Evolutionary conservation across 2,113 vertebrate species (phyloP).

Genomic region (Sylvia atricapilla): DNA sequence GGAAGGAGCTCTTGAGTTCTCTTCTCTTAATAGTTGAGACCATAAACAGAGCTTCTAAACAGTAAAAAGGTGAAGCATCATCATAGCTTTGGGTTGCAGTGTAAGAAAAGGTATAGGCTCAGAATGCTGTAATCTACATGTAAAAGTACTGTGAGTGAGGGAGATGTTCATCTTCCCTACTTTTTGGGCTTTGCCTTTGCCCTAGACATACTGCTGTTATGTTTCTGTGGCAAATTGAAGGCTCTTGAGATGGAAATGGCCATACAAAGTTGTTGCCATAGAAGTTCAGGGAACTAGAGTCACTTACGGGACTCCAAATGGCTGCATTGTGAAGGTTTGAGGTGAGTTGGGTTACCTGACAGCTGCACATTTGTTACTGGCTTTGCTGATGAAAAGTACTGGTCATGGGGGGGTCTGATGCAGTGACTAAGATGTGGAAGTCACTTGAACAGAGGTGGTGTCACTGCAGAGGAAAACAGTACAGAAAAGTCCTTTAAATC

Average conservation of each 20-base stretch:
- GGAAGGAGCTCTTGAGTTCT: neutral
- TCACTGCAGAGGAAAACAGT: neutral
- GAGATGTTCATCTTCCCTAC: neutral
- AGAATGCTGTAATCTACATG: neutral
- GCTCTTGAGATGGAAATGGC: neutral
- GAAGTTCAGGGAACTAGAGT: neutral
- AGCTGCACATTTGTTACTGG: neutral
- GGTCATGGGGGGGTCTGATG: neutral
- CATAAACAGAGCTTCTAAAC: neutral
- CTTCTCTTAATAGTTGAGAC: neutral
- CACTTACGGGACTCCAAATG: neutral
- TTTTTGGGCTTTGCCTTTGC: neutral
- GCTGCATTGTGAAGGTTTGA: neutral
- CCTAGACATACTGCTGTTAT: accelerated
- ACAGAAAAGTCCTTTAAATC: neutral
- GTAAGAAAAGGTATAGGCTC: neutral
- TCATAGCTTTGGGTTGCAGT: neutral
- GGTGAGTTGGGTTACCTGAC: neutral
- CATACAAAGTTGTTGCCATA: neutral
- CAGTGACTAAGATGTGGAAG: neutral
- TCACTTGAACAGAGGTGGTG: neutral
- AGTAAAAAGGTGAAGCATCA: neutral
- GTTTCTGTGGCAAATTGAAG: neutral
- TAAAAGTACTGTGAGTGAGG: neutral
- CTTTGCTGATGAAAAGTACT: neutral